phyloP scores from a whole-genome alignment of 2,113 vertebrate species.

The Catharus minimus region DNA sequence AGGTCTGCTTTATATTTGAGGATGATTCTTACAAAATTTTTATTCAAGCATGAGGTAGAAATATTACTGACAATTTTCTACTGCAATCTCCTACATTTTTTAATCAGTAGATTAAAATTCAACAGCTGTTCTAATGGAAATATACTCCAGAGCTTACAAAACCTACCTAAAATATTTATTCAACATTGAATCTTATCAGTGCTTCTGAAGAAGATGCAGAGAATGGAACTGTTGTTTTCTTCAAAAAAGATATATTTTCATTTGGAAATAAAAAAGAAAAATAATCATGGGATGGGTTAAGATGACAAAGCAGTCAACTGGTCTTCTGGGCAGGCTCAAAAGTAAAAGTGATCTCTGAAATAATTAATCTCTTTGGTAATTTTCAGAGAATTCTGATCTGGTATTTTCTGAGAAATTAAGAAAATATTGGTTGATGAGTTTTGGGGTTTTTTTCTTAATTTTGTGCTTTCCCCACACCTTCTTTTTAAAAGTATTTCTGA shows the following conservation, averaged over 20 bases:
- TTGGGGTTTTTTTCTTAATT: not conserved
- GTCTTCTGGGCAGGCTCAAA: not conserved
- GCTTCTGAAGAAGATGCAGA: not conserved
- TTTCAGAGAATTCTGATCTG: not conserved
- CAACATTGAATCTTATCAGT: not conserved
- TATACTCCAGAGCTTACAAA: not conserved
- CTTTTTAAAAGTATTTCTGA: not conserved
- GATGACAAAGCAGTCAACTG: not conserved
- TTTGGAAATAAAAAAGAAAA: not conserved
- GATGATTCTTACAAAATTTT: not conserved
- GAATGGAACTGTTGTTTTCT: not conserved
- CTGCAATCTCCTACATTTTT: not conserved
- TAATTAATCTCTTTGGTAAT: not conserved
- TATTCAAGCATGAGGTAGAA: not conserved
- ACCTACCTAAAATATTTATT: not conserved
- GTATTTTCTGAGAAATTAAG: not conserved
- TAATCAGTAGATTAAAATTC: slow-evolving; percentile 21
- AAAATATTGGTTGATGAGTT: fast-evolving
- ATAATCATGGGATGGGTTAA: not conserved
- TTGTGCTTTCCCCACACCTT: not conserved
- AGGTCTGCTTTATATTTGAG: not conserved
- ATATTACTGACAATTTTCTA: not conserved
- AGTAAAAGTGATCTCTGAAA: not conserved
- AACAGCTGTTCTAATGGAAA: not conserved
- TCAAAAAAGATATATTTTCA: not conserved